These are phyloP conservation scores for Cygnus atratus DNA, from an alignment of 2,113 vertebrate species.

Conservation along the genomic window DNA sequence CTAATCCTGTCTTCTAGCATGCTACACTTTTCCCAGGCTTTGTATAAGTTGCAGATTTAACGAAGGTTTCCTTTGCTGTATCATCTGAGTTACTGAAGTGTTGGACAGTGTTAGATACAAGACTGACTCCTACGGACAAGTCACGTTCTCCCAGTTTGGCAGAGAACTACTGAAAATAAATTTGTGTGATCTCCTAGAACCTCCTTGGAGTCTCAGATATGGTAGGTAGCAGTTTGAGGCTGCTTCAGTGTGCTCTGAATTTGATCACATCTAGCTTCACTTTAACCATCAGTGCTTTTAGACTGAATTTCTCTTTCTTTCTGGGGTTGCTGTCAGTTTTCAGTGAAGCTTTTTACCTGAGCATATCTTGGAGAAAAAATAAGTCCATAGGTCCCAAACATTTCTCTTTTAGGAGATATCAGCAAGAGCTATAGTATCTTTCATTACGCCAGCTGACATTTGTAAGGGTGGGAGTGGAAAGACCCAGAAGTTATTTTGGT, in stretches of 20 bases:
- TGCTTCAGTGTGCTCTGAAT: not conserved
- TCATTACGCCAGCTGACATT: not conserved
- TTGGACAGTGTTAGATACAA: not conserved
- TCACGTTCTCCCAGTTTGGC: not conserved
- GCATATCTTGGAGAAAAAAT: not conserved
- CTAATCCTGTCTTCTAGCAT: not conserved
- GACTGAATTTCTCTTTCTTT: not conserved
- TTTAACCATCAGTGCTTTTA: not conserved
- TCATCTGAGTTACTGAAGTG: not conserved
- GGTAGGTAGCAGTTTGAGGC: not conserved
- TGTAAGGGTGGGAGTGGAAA: not conserved
- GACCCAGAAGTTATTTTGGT: not conserved
- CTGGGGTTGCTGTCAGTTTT: not conserved
- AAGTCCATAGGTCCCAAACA: not conserved
- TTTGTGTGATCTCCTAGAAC: not conserved
- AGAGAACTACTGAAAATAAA: not conserved
- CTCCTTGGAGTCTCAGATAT: not conserved
- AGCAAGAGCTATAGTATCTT: not conserved
- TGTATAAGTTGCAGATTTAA: not conserved
- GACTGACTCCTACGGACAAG: rapidly evolving
- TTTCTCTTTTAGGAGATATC: not conserved
- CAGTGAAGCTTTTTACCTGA: not conserved
- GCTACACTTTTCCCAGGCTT: not conserved
- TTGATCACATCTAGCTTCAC: not conserved
- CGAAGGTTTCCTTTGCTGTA: not conserved